A percentile compares a stretch with the other conserved stretches of the same genome.
These are phyloP conservation scores for Datnioides undecimradiatus DNA, from an alignment of 2,113 vertebrate genomes.

Conservation along the genomic window DNA sequence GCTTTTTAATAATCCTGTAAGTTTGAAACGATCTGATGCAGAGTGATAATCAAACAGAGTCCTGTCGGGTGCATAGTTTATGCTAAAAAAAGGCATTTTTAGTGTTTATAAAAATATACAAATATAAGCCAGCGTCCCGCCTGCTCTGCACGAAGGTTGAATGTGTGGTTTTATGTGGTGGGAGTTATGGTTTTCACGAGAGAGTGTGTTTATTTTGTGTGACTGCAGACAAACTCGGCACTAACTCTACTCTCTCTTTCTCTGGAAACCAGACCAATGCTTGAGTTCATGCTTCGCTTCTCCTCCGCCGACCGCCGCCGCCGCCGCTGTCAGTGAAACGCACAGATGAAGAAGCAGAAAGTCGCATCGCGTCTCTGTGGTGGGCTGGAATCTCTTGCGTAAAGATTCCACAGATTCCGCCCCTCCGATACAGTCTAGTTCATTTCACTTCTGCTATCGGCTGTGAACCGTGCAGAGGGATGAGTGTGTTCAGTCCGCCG, in stretches of 20 bases:
- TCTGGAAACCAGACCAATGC: slow-evolving; percentile 10
- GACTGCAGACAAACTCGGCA: slow-evolving; percentile 2
- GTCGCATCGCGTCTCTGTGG: slow-evolving; percentile 5
- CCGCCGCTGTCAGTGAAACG: background rate
- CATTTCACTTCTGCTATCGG: slow-evolving; percentile 1
- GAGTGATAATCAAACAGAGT: slow-evolving; percentile 37
- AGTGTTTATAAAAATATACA: slow-evolving; percentile 74
- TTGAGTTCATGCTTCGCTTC: background rate
- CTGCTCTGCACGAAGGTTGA: slow-evolving; percentile 55
- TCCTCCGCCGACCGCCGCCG: background rate
- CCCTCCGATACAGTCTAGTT: slow-evolving; percentile 24
- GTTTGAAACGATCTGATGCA: slow-evolving; percentile 14
- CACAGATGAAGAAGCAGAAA: background rate
- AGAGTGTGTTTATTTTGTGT: background rate
- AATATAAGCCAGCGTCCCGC: slow-evolving; percentile 52
- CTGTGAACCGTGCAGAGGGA: slow-evolving; percentile 10
- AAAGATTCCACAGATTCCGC: slow-evolving; percentile 25
- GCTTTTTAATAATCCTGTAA: slow-evolving; percentile 39
- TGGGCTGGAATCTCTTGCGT: background rate
- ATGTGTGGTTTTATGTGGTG: slow-evolving; percentile 22
- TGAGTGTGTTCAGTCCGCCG: slow-evolving; percentile 7
- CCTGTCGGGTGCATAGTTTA: slow-evolving; percentile 37
- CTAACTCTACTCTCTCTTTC: slow-evolving; percentile 20
- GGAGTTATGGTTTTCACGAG: slow-evolving; percentile 50
- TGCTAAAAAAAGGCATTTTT: slow-evolving; percentile 55